Evolutionary conservation across 2,113 vertebrate genomes (phyloP), one percentile per base, ranked within the genome.

Genomic region (Thalassoma bifasciatum): DNA sequence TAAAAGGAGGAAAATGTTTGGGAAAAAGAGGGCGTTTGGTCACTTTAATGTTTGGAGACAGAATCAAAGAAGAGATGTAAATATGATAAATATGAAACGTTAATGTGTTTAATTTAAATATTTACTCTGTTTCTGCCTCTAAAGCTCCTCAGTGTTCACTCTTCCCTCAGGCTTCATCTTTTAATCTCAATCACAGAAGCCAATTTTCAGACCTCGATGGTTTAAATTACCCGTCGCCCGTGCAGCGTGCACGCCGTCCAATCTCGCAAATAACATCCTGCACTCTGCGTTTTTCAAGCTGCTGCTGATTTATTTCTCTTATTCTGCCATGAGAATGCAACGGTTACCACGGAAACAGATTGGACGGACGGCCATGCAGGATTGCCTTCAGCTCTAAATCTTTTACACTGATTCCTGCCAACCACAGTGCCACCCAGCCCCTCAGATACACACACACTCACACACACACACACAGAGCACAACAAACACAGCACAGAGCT

Each of bases 261-360:
- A 16, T 36, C 46, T 67, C 44, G 0, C 22, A 57, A 63, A 73
- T 72, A 70, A 66, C 50, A 51, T 38, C 44, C 53, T 24, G 21
- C 63, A 71, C 56, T 37, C 40, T 26, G 3, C 66, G n/a, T n/a
- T 71, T 75, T 22, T 0, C 5, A 6, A 60, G 42, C 24, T 22
- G 23, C 1, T 12, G 53, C 38, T 40, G 56, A 62, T 85, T 52
- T 69, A 56, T 86, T 4, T 47, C n/a, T 16, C 21, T 67, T 7
- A 36, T 24, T 62, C 65, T 56, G 59, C 34, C 1, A 11, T 8
- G 6, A 19, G 72, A 65, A 68, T 77, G 79, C 56, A 85, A 61
- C 66, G 74, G 92, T 92, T 89, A 75, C 91, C 88, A 82, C 34
- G 85, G 92, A 89, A 91, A 92, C 90, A 84, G 89, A 83, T 82